A percentile compares a stretch with the other conserved stretches of the same genome.
These are phyloP conservation scores for Ctena decussata DNA, from an alignment of 2,888 invertebrate genomes.

Conservation along the genomic window DNA sequence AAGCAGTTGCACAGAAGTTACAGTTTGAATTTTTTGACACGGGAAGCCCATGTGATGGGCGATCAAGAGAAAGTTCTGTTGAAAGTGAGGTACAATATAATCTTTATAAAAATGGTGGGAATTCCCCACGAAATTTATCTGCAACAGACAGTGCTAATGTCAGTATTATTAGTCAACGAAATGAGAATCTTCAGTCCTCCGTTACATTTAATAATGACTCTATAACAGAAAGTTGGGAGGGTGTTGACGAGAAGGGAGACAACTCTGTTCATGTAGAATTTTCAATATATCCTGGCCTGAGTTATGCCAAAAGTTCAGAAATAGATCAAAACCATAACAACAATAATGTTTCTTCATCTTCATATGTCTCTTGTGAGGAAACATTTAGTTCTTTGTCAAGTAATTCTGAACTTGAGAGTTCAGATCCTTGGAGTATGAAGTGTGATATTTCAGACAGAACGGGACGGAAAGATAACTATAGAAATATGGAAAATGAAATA, in stretches of 20 bases:
- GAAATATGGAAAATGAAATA: background rate
- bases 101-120: background rate
- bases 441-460: background rate
- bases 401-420: slow-evolving; percentile 30
- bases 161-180: slow-evolving; percentile 4
- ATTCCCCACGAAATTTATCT: background rate
- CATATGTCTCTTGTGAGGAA: slow-evolving; percentile 36
- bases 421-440: slow-evolving; percentile 58
- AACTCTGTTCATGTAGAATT: slow-evolving; percentile 21
- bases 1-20: slow-evolving; percentile 71
- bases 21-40: slow-evolving; percentile 71
- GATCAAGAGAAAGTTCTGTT: slow-evolving; percentile 57
- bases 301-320: slow-evolving; percentile 43
- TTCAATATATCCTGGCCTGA: slow-evolving; percentile 56
- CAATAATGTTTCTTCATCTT: slow-evolving; percentile 38
- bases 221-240: slow-evolving; percentile 39
- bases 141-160: background rate
- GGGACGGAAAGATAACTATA: background rate
- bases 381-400: slow-evolving; percentile 30
- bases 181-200: background rate
- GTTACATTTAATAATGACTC: background rate
- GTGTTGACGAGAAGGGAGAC: slow-evolving; percentile 56
- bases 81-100: slow-evolving; percentile 48
- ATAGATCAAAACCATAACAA: slow-evolving; percentile 25
- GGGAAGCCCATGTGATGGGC: slow-evolving; percentile 52